Percentiles rank a stretch among this genome's conserved stretches.
phyloP scores from a whole-genome alignment of 2,113 vertebrate species.

The Phaethon lepturus region DNA sequence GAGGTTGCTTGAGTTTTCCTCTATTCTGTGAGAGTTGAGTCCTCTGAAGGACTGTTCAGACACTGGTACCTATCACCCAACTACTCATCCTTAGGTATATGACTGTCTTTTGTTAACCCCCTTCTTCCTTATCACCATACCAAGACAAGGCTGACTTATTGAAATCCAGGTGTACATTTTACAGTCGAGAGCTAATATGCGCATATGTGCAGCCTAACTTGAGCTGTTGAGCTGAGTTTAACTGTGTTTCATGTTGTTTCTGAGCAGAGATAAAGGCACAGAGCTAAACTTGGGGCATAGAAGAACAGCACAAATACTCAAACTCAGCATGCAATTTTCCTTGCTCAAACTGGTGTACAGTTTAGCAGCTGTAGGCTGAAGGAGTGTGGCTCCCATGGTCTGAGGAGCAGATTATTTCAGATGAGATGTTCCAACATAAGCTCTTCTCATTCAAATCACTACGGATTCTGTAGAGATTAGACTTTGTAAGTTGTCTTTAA shows the following conservation, averaged over 20 bases:
- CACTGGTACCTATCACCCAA: neutral
- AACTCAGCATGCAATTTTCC: neutral
- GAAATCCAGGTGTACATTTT: neutral
- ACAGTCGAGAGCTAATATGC: neutral
- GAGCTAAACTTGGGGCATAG: neutral
- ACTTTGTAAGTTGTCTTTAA: neutral
- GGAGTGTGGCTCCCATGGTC: neutral
- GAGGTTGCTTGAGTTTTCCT: neutral
- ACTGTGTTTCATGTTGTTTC: neutral
- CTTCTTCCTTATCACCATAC: neutral
- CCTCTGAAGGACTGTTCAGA: neutral
- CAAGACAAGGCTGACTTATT: neutral
- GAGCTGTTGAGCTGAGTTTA: neutral
- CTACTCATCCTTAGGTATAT: neutral
- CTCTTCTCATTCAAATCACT: neutral
- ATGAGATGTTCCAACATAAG: neutral
- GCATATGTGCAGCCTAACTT: neutral
- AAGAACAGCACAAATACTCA: neutral
- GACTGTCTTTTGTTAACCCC: neutral
- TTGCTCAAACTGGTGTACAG: neutral
- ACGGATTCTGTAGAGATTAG: neutral
- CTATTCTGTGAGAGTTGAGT: neutral
- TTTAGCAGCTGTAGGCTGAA: neutral
- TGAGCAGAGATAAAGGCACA: neutral
- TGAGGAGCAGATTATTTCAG: neutral